These are phyloP conservation scores for Trachelus iudaicus DNA, from an alignment of 2,888 invertebrate genomes.

Conservation along the genomic window DNA sequence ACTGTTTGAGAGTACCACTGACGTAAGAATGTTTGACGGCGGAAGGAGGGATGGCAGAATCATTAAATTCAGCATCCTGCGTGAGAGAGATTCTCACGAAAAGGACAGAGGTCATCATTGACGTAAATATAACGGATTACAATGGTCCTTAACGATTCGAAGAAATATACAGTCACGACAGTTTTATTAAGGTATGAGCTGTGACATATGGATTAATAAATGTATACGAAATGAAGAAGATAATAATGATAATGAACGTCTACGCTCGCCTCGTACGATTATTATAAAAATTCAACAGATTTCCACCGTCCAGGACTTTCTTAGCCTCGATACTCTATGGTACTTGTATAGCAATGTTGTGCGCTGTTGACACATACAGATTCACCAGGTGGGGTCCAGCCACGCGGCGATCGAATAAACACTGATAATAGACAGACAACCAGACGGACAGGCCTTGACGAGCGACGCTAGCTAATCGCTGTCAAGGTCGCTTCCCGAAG, in stretches of 20 bases:
- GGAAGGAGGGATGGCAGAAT: neutral
- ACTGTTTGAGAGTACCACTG: conserved; percentile 8
- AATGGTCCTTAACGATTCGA: no score
- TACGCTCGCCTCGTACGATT: no score
- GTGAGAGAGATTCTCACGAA: no score
- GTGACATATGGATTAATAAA: no score
- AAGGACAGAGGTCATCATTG: no score
- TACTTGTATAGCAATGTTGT: conserved; percentile 55
- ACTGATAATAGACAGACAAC: conserved; percentile 55
- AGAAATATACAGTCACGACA: no score
- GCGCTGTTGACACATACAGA: conserved; percentile 58
- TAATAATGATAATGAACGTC: no score
- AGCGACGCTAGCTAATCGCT: conserved; percentile 66
- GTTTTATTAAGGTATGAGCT: no score
- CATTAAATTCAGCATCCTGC: no score
- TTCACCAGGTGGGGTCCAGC: conserved; percentile 65
- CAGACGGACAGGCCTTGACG: conserved; percentile 62
- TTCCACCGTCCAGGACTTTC: conserved; percentile 40
- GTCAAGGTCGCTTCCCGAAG: conserved; percentile 67
- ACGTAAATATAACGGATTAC: no score
- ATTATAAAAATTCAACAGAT: neutral
- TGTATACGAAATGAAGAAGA: no score
- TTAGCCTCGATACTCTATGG: conserved; percentile 38
- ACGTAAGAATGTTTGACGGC: conserved; percentile 18
- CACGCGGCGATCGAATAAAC: conserved; percentile 61